Evolutionary conservation across 2,888 invertebrate genomes (phyloP), one percentile per base, ranked within the genome.

Genomic region (Trachelus troglodyta): DNA sequence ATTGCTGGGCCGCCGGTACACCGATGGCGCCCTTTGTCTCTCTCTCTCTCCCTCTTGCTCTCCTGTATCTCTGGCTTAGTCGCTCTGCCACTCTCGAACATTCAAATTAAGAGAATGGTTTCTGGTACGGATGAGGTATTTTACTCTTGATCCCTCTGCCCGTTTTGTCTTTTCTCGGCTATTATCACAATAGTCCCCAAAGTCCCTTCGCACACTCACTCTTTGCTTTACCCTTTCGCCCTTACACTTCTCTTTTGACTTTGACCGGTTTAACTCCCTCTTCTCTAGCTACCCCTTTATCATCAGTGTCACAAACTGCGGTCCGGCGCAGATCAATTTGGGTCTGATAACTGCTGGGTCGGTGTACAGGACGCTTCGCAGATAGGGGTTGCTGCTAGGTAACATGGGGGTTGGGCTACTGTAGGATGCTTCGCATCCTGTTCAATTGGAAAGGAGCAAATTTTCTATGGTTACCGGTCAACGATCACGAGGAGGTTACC

Each of bases 81-180:
- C 40, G 15, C 6, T 40, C 15, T 15, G 15, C 40, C 40, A 71
- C 56, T 75, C 78, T 76, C 69, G 79, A 79, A 74, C 78, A 79
- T 83, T 80, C 79, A 80, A 84, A 85, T 82, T 74, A 80, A 84
- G 79, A 76, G 79, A 81, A 81, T 75, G 77, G 79, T 30, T 71
- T 33, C 79, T 77, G 35, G 73, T 69, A 69, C 69, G 75, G 56
- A 40, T 75, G 40, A 40, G 69, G 69, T 9, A 56, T 56, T 56
- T 56, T 56, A 56, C 15, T 15, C 40, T 23, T 9, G 69, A 31
- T 37, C 69, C 69, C 56, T 15, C 15, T 15, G 23, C 9, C 40
- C 23, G 15, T 9, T 23, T 56, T 23, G 15, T 56, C 23, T 23
- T 9, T 23, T 56, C 40, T 23, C 4, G 40, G 40, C 40, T 56